Evolutionary conservation across 2,888 invertebrate species (phyloP).

Genomic region (Psylliodes chrysocephalus): DNA sequence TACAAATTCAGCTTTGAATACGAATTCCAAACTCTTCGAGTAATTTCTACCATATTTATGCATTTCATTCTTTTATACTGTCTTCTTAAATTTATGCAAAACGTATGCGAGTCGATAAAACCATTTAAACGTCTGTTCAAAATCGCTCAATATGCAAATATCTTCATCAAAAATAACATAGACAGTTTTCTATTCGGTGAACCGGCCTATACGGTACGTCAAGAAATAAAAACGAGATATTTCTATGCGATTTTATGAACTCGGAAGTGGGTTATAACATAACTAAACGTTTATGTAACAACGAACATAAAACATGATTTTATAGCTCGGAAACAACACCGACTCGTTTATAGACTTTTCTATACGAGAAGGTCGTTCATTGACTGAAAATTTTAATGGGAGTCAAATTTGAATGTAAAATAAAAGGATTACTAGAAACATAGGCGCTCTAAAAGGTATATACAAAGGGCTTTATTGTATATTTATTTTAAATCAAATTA

Average conservation of each 20-base stretch:
- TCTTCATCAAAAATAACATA: slow-evolving; percentile 12
- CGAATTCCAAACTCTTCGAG: no score
- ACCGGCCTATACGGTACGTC: slow-evolving; percentile 13
- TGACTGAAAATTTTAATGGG: slow-evolving; percentile 60
- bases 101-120: not conserved
- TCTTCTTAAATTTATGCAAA: not conserved
- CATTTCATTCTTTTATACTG: no score
- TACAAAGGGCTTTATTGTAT: no score
- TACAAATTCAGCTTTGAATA: no score
- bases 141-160: slow-evolving; percentile 12
- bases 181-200: slow-evolving; percentile 1
- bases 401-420: slow-evolving; percentile 23
- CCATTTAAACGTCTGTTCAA: not conserved
- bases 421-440: not conserved
- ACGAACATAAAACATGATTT: slow-evolving; percentile 63
- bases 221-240: slow-evolving; percentile 28
- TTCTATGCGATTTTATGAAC: slow-evolving; percentile 45
- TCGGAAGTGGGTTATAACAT: slow-evolving; percentile 53
- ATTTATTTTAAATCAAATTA: no score
- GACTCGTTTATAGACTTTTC: slow-evolving; percentile 32
- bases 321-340: slow-evolving; percentile 58
- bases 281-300: slow-evolving; percentile 59
- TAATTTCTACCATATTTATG: no score
- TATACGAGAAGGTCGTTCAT: slow-evolving; percentile 60
- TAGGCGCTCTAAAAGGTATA: not conserved